Conservation (phyloP, 1,140 invertebrate species). For the Pogonus chalceus region DNA sequence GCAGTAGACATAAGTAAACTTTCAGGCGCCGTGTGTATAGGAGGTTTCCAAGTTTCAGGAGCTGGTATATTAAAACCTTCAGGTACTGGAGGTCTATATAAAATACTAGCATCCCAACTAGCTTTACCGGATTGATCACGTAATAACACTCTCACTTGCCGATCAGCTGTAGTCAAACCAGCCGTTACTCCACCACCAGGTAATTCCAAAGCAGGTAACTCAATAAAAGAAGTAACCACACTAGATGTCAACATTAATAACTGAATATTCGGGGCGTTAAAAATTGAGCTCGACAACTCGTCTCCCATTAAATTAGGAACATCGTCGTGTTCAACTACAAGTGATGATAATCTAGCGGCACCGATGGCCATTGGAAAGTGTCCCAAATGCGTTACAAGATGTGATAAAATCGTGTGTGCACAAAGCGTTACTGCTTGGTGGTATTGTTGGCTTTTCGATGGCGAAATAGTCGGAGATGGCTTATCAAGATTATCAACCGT, state of each 20-base stretch:
- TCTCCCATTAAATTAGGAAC: conserved; percentile 59
- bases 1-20: conserved; percentile 29
- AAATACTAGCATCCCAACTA: conserved; percentile 88
- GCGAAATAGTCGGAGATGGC: conserved; percentile 26
- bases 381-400: conserved; percentile 77
- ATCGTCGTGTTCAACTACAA: conserved; percentile 89
- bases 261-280: conserved; percentile 77
- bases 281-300: conserved; percentile 68
- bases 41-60: neutral
- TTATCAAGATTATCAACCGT: conserved; percentile 51
- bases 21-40: conserved; percentile 22
- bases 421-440: conserved; percentile 49
- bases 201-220: conserved; percentile 75
- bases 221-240: conserved; percentile 82
- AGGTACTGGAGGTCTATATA: conserved; percentile 60
- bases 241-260: conserved; percentile 78
- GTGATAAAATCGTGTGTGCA: conserved; percentile 61
- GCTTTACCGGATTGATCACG: conserved; percentile 93
- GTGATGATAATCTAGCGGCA: conserved; percentile 68
- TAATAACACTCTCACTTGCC: conserved; percentile 74
- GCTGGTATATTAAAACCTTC: neutral
- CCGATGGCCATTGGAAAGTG: conserved; percentile 87
- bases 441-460: conserved; percentile 38
- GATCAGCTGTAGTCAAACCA: conserved; percentile 50
- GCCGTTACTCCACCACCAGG: conserved; percentile 78